Percentiles rank a stretch among this genome's conserved stretches.
Evolutionary conservation across 2,888 invertebrate genomes (phyloP).

Genomic region (Chrysolina oricalcia): DNA sequence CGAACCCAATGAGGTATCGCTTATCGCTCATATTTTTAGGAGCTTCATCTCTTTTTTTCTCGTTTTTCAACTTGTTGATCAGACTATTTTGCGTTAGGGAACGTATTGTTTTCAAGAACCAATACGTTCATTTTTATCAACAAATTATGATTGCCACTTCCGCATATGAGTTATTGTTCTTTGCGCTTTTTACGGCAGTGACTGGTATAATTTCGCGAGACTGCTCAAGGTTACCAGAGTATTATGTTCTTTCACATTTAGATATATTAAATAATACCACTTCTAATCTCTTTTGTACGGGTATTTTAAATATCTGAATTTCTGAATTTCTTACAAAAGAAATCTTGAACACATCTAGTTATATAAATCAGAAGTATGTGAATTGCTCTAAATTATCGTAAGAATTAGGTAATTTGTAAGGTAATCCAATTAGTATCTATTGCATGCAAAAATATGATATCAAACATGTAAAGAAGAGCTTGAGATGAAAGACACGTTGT

Average conservation of each 20-base stretch:
- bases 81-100: neutral
- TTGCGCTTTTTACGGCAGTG: conserved; percentile 18
- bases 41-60: too few species aligned
- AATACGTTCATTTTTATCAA: neutral
- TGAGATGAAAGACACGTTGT: too few species aligned
- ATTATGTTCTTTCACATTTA: conserved; percentile 30
- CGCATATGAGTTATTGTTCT: neutral
- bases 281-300: neutral
- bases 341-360: neutral
- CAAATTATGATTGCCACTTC: conserved; percentile 21
- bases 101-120: conserved; percentile 1
- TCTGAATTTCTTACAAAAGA: conserved; percentile 6
- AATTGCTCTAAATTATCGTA: conserved; percentile 16
- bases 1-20: too few species aligned
- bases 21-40: too few species aligned
- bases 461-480: too few species aligned
- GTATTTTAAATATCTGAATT: conserved; percentile 11
- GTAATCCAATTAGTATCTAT: conserved; percentile 8
- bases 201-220: conserved; percentile 27
- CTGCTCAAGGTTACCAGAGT: conserved; percentile 28
- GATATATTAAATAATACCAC: conserved; percentile 18
- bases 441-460: neutral
- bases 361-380: conserved; percentile 3
- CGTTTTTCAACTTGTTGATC: neutral
- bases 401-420: neutral